These are phyloP conservation scores for Montifringilla adamsi DNA, from an alignment of 2,113 vertebrate species.

Conservation along the genomic window DNA sequence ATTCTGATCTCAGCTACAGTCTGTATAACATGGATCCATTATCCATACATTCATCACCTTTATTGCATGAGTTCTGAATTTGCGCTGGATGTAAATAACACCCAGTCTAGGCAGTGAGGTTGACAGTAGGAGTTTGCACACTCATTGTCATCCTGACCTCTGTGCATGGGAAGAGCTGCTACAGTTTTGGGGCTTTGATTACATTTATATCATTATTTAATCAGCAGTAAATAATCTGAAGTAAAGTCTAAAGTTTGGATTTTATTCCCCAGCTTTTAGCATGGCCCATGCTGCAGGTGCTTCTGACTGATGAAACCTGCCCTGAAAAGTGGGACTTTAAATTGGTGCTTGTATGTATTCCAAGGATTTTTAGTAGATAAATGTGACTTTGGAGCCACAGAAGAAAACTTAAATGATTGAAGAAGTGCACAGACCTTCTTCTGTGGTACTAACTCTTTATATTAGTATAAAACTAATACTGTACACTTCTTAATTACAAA, in stretches of 20 bases:
- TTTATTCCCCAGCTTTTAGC: background rate
- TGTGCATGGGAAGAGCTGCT: background rate
- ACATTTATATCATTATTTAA: background rate
- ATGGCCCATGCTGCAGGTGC: background rate
- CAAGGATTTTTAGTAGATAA: background rate
- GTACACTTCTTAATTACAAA: background rate
- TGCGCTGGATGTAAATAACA: background rate
- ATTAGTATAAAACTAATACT: background rate
- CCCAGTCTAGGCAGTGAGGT: background rate
- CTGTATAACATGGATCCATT: background rate
- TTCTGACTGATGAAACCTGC: background rate
- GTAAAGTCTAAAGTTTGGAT: background rate
- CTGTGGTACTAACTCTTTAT: background rate
- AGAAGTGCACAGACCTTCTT: background rate
- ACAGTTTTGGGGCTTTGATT: background rate
- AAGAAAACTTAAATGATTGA: background rate
- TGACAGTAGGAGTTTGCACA: background rate
- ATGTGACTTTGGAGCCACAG: background rate
- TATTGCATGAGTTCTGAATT: background rate
- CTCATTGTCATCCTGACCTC: background rate
- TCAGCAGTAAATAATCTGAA: background rate
- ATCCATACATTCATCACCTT: background rate
- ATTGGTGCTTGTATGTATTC: background rate
- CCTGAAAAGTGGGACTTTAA: background rate
- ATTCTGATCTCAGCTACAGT: background rate